Percentiles rank a stretch among this genome's conserved stretches.
These are phyloP conservation scores for Trisateles emortualis DNA, from an alignment of 2,888 invertebrate genomes.

Conservation along the genomic window DNA sequence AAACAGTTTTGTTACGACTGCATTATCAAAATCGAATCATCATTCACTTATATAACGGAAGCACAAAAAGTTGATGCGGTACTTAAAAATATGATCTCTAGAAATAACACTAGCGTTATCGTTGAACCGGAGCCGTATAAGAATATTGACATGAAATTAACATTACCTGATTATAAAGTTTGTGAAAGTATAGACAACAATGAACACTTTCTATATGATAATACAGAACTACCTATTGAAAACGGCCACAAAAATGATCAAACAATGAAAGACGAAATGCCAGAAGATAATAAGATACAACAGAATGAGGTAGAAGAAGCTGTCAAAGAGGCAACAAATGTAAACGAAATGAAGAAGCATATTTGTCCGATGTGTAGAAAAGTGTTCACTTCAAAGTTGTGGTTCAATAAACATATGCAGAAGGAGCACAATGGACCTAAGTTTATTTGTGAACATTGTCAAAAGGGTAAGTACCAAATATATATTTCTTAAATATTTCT, in stretches of 20 bases:
- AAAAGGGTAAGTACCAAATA: slow-evolving; percentile 64
- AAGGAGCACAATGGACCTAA: slow-evolving; percentile 68
- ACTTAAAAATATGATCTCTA: slow-evolving; percentile 68
- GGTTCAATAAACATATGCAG: slow-evolving; percentile 74
- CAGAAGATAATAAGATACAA: slow-evolving; percentile 23
- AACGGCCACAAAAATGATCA: slow-evolving; percentile 6
- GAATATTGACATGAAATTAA: slow-evolving; percentile 55
- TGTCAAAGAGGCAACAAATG: slow-evolving; percentile 19
- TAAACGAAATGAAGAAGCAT: slow-evolving; percentile 49
- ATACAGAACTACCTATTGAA: slow-evolving; percentile 22
- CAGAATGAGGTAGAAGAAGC: slow-evolving; percentile 11
- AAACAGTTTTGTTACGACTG: slow-evolving; percentile 83
- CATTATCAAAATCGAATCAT: slow-evolving; percentile 78
- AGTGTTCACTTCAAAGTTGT: slow-evolving; percentile 67
- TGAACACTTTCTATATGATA: slow-evolving; percentile 35
- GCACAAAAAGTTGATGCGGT: slow-evolving; percentile 72
- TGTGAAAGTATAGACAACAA: slow-evolving; percentile 55
- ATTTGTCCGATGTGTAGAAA: slow-evolving; percentile 68
- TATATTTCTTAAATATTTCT: no score
- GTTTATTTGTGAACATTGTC: slow-evolving; percentile 65
- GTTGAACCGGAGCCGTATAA: slow-evolving; percentile 58
- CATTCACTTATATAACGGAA: slow-evolving; percentile 79
- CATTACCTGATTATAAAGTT: slow-evolving; percentile 67
- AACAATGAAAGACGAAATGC: slow-evolving; percentile 21
- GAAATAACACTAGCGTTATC: slow-evolving; percentile 65